Percentiles rank a stretch among this genome's conserved stretches.
phyloP scores from a whole-genome alignment of 2,888 invertebrate genomes.

The Xanthia togata region DNA sequence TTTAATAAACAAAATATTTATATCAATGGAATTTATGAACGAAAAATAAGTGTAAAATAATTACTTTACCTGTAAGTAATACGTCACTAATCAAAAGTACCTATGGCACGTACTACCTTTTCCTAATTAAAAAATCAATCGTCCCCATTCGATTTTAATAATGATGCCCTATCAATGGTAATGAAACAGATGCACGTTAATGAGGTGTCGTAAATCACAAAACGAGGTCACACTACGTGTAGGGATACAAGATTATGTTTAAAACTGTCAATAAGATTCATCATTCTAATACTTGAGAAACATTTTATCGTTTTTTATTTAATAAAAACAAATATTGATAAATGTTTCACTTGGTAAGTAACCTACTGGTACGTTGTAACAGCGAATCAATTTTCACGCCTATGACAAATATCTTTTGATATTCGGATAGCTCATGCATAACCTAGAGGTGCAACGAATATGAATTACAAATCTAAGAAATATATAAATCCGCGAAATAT shows the following conservation, averaged over 20 bases:
- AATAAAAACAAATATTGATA: constrained; percentile 31
- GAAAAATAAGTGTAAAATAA: constrained; percentile 2
- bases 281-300: constrained; percentile 45
- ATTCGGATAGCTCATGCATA: too few relatives aligned
- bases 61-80: constrained; percentile 6
- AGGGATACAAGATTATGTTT: constrained; percentile 63
- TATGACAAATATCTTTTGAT: too few relatives aligned
- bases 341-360: constrained; percentile 19
- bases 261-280: constrained; percentile 56
- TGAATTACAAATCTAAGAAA: too few relatives aligned
- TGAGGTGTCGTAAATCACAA: constrained; percentile 65
- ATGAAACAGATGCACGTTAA: constrained; percentile 67
- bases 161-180: constrained; percentile 64
- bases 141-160: constrained; percentile 65
- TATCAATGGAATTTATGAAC: constrained; percentile 9
- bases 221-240: constrained; percentile 56
- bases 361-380: background rate
- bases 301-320: constrained; percentile 39
- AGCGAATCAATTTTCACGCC: too few relatives aligned
- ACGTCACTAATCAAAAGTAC: constrained; percentile 24
- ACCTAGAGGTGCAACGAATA: too few relatives aligned
- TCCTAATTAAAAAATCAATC: constrained; percentile 30
- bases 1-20: background rate
- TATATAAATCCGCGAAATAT: too few relatives aligned
- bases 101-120: constrained; percentile 22